Percentiles rank a stretch among this genome's conserved stretches.
These are phyloP conservation scores for Brassicogethes aeneus DNA, from an alignment of 2,888 invertebrate species.

Conservation along the genomic window DNA sequence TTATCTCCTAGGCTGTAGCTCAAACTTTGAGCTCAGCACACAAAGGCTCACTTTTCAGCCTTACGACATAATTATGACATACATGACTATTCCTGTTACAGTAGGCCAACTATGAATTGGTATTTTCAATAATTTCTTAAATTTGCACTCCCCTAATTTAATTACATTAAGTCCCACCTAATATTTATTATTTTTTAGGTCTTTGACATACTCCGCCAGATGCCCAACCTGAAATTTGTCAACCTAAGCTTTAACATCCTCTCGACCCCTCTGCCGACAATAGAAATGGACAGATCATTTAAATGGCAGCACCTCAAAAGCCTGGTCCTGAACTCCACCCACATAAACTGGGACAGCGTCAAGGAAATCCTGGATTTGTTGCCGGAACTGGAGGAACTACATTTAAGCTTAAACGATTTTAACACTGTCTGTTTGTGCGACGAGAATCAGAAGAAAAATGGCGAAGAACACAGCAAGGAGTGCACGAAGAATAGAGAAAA, in stretches of 20 bases:
- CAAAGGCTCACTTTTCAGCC: too few species aligned
- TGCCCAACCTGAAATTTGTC: constrained; percentile 83
- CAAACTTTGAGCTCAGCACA: too few species aligned
- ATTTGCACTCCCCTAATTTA: too few species aligned
- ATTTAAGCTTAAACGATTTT: constrained; percentile 86
- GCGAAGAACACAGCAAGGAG: constrained; percentile 24
- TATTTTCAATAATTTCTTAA: too few species aligned
- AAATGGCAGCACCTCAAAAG: constrained; percentile 58
- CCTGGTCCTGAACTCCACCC: constrained; percentile 81
- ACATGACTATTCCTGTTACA: too few species aligned
- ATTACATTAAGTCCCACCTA: too few species aligned
- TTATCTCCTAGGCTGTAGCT: too few species aligned
- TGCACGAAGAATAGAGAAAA: constrained; percentile 18
- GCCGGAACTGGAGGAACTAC: constrained; percentile 80
- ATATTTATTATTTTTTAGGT: constrained; percentile 49
- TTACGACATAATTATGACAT: too few species aligned
- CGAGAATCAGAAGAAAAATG: constrained; percentile 24
- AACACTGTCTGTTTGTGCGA: constrained; percentile 59
- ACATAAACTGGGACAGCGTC: constrained; percentile 77
- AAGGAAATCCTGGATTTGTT: constrained; percentile 65
- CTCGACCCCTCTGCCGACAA: constrained; percentile 52
- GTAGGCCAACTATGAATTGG: too few species aligned
- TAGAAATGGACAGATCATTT: constrained; percentile 29
- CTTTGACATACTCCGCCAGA: constrained; percentile 75
- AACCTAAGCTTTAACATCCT: constrained; percentile 87